These are phyloP conservation scores for Aricia artaxerxes DNA, from an alignment of 2,888 invertebrate species.

Conservation along the genomic window DNA sequence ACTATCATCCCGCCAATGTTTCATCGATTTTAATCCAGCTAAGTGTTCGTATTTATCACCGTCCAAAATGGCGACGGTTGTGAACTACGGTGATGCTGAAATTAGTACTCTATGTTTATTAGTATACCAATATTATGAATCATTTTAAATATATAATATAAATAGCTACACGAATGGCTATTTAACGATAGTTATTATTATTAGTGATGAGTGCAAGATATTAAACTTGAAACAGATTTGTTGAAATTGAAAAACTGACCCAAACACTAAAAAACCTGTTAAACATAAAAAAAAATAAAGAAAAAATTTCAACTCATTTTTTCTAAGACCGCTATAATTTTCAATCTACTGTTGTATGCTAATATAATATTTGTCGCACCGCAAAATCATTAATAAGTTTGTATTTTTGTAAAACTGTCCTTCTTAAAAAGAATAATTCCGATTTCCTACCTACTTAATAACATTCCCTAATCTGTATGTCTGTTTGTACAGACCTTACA, in stretches of 20 bases:
- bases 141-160: too few species aligned
- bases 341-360: too few species aligned
- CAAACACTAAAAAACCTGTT: too few species aligned
- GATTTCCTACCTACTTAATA: not conserved
- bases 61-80: constrained; percentile 12
- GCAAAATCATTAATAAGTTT: not conserved
- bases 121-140: not conserved
- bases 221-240: too few species aligned
- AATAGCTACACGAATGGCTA: too few species aligned
- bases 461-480: not conserved
- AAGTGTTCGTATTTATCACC: constrained; percentile 71
- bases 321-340: too few species aligned
- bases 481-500: not conserved
- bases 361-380: not conserved
- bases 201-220: too few species aligned
- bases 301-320: too few species aligned
- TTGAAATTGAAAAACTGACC: too few species aligned
- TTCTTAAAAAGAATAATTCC: not conserved
- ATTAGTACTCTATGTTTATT: not conserved
- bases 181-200: too few species aligned
- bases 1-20: constrained; percentile 43
- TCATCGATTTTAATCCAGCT: constrained; percentile 65
- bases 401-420: too few species aligned
- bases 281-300: too few species aligned
- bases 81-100: not conserved